Evolutionary conservation across 2,113 vertebrate species (phyloP), one percentile per base, ranked within the genome.

Genomic region (Oreocharis arfaki): DNA sequence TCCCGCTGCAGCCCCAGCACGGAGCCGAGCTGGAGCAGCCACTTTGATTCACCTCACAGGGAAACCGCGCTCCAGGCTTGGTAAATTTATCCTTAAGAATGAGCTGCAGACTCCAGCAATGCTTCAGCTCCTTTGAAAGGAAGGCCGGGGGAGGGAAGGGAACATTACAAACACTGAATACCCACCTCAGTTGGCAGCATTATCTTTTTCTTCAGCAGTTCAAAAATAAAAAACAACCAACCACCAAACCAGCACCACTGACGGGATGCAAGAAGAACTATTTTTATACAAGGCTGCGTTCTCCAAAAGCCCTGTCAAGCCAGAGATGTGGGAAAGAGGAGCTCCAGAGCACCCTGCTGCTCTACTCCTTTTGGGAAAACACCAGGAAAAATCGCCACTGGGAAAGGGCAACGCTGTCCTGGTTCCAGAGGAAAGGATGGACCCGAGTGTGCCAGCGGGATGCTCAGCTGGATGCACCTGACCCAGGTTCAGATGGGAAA

Each of bases 111-210:
- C 90, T 95, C 82, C 59, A 46, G 79, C 24, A 3, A 67, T 32
- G 87, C 76, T 63, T 16, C 68, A 80, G 68, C 76, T 89, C 73
- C 63, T 81, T 8, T 53, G 76, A 89, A 92, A 96, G 89, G 79
- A 77, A 77, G 90, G 83, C 64, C 3, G 42, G 86, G 85, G 94
- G 85, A 94, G 75, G 91, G 71, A 96, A 75, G 44, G 70, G 90
- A 91, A 86, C 90, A 59, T 88, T 49, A 77, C 94, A 91, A 91
- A 90, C 65, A 70, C 87, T 81, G 61, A 60, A 73, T 61, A 41
- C 28, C 87, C 75, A 91, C 90, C 95, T 92, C 88, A 37, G 21
- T 70, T 90, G 87, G 87, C 95, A 91, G 75, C 75, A 44, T 70
- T 85, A 61, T 39, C 70, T 74, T 89, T 27, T 35, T 10, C 67